Evolutionary conservation across 1,140 invertebrate genomes (phyloP).

Genomic region (Aethina tumida): DNA sequence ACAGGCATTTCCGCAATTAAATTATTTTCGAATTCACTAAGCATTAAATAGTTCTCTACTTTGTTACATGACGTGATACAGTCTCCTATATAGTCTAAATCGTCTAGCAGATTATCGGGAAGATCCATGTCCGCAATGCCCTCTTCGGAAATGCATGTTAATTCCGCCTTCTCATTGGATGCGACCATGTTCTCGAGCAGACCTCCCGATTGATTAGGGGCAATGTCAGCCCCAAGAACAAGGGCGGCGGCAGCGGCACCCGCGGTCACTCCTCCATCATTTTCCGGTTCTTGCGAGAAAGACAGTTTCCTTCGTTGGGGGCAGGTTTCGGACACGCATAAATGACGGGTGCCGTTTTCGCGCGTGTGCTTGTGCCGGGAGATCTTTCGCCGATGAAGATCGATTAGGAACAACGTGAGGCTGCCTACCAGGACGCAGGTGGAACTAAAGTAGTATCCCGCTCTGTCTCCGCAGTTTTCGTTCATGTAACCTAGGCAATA

Average conservation of each 20-base stretch:
- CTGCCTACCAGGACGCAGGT: slow-evolving; percentile 65
- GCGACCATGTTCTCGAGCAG: slow-evolving; percentile 29
- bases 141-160: slow-evolving; percentile 81
- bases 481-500: slow-evolving; percentile 62
- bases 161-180: slow-evolving; percentile 51
- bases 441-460: slow-evolving; percentile 74
- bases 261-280: slow-evolving; percentile 39
- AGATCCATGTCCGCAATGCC: slow-evolving; percentile 76
- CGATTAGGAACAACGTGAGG: slow-evolving; percentile 67
- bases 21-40: slow-evolving; percentile 81
- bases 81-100: slow-evolving; percentile 71
- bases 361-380: slow-evolving; percentile 54
- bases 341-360: slow-evolving; percentile 45
- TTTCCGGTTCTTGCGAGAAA: slow-evolving; percentile 48
- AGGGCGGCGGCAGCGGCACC: slow-evolving; percentile 38
- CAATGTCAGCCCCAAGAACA: slow-evolving; percentile 44
- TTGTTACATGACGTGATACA: slow-evolving; percentile 85
- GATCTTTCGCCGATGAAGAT: slow-evolving; percentile 61
- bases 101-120: slow-evolving; percentile 70
- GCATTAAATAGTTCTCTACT: slow-evolving; percentile 78
- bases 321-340: slow-evolving; percentile 47
- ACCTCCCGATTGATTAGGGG: slow-evolving; percentile 27
- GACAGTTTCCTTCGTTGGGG: slow-evolving; percentile 46
- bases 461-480: slow-evolving; percentile 58
- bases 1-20: slow-evolving; percentile 67